Evolutionary conservation across 2,797 vertebrate species (phyloP).

Genomic region (Decapterus maruadsi): DNA sequence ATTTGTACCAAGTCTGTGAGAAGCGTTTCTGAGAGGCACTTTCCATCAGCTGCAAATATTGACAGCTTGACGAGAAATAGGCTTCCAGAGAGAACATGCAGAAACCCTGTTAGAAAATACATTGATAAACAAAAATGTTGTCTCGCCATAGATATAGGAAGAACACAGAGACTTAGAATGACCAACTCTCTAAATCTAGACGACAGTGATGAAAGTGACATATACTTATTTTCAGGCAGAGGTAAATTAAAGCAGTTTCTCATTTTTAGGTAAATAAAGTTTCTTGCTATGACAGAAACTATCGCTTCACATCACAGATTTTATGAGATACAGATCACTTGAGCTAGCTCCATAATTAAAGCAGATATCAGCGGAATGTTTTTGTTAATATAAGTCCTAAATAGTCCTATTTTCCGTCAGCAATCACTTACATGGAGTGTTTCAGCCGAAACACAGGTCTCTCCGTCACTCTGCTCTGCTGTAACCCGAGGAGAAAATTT

Average conservation of each 20-base stretch:
- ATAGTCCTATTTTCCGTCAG: too few species aligned
- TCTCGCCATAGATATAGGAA: constrained; percentile 20
- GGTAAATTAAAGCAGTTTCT: not conserved
- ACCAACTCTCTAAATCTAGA: too few species aligned
- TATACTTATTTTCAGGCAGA: not conserved
- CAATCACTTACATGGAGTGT: too few species aligned
- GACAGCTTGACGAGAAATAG: constrained; percentile 51
- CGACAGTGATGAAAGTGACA: not conserved
- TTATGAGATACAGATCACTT: not conserved
- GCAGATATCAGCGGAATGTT: too few species aligned
- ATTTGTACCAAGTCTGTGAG: constrained; percentile 50
- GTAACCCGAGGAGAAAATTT: too few species aligned
- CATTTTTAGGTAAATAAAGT: not conserved
- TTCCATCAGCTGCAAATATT: constrained; percentile 66
- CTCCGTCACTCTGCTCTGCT: too few species aligned
- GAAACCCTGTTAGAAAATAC: constrained; percentile 9
- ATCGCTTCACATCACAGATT: not conserved
- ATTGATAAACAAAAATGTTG: not conserved
- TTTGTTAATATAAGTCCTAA: too few species aligned
- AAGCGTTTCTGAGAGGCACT: constrained; percentile 60
- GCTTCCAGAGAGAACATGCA: constrained; percentile 16
- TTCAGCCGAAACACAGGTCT: too few species aligned
- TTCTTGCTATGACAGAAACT: not conserved
- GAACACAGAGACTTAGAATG: too few species aligned
- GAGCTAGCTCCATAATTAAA: not conserved